These are phyloP conservation scores for Erythrocebus patas DNA, from an alignment of 2,113 vertebrate genomes.

Conservation along the genomic window DNA sequence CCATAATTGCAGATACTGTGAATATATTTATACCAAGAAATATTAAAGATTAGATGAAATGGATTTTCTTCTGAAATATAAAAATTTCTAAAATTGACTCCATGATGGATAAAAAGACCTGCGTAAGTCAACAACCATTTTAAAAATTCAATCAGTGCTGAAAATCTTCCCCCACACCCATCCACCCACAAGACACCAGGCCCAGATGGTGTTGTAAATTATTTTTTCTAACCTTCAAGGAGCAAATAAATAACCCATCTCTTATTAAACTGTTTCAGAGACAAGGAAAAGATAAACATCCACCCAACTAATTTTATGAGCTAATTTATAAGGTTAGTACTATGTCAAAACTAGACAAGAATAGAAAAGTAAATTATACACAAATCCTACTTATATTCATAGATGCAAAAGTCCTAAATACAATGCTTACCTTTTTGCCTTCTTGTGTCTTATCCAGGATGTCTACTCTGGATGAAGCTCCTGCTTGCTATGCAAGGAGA, in stretches of 20 bases:
- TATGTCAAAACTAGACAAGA: neutral
- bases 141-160: neutral
- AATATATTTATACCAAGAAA: neutral
- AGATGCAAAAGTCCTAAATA: neutral
- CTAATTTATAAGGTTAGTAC: neutral
- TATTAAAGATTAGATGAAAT: neutral
- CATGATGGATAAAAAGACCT: neutral
- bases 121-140: neutral
- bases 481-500: neutral
- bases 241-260: neutral
- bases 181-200: neutral
- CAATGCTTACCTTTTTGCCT: neutral
- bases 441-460: neutral
- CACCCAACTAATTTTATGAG: neutral
- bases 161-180: neutral
- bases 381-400: neutral
- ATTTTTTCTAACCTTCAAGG: neutral
- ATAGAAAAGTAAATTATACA: neutral
- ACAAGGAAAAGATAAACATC: neutral
- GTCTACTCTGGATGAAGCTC: neutral
- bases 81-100: neutral
- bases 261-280: neutral
- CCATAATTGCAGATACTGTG: neutral
- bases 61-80: neutral
- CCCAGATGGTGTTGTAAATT: neutral